phyloP scores from a whole-genome alignment of 2,888 invertebrate species.

The Tricholauxania praeusta region DNA sequence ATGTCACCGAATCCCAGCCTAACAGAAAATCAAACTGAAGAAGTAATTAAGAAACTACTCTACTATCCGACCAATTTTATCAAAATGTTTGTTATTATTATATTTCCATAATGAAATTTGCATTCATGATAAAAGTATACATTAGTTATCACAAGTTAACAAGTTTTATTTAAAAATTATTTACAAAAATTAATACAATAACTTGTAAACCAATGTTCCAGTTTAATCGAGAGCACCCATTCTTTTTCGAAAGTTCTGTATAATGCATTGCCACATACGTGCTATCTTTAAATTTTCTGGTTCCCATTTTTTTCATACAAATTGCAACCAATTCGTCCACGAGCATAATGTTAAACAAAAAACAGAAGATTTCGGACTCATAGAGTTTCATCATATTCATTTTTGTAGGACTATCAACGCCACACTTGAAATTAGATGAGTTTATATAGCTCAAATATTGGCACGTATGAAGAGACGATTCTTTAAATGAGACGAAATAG shows the following conservation, averaged over 20 bases:
- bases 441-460: background rate
- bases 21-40: too few species aligned
- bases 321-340: conserved; percentile 36
- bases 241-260: background rate
- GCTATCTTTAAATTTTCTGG: background rate
- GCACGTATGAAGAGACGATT: conserved; percentile 30
- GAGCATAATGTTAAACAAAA: conserved; percentile 29
- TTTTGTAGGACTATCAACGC: background rate
- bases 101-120: too few species aligned
- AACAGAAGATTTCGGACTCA: conserved; percentile 23
- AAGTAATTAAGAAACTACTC: too few species aligned
- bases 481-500: conserved; percentile 29
- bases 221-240: too few species aligned
- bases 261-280: conserved; percentile 28
- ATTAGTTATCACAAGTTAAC: too few species aligned
- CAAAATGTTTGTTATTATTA: too few species aligned
- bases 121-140: too few species aligned
- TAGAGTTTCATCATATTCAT: background rate
- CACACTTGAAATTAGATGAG: background rate
- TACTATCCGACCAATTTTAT: too few species aligned
- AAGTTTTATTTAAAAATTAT: too few species aligned
- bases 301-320: conserved; percentile 37
- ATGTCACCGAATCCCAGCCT: too few species aligned
- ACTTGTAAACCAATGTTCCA: too few species aligned
- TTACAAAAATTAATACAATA: too few species aligned